These are phyloP conservation scores for Oligia latruncula DNA, from an alignment of 2,888 invertebrate genomes.

Conservation along the genomic window DNA sequence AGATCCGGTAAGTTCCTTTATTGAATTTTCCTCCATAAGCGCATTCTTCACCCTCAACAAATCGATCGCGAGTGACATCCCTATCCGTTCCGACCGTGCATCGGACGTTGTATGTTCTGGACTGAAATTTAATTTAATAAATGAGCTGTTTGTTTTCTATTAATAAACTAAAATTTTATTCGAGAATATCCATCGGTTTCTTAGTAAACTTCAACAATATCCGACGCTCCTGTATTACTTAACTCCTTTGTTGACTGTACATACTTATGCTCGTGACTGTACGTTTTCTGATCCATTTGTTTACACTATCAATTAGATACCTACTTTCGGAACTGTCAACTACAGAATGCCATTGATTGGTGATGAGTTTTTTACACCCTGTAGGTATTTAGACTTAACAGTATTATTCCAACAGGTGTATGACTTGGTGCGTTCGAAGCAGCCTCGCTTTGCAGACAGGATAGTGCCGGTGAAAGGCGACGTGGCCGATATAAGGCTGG, in stretches of 20 bases:
- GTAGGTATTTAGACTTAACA: neutral
- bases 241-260: too few relatives aligned
- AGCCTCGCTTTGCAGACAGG: conserved; percentile 66
- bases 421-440: conserved; percentile 58
- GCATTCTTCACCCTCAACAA: neutral
- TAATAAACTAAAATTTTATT: too few relatives aligned
- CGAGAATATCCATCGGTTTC: too few relatives aligned
- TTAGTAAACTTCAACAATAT: too few relatives aligned
- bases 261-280: too few relatives aligned
- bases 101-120: too few relatives aligned
- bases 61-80: neutral
- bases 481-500: conserved; percentile 63
- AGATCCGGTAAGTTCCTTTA: conserved; percentile 59
- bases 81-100: neutral
- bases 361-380: neutral
- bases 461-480: conserved; percentile 68
- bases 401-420: conserved; percentile 68
- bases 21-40: neutral
- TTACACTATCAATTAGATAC: neutral
- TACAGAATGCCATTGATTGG: neutral
- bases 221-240: too few relatives aligned
- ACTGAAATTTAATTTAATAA: too few relatives aligned
- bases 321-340: neutral
- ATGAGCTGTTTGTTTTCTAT: too few relatives aligned
- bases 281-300: neutral